Evolutionary conservation across 2,113 vertebrate genomes (phyloP).

Genomic region (Mustelus asterias): DNA sequence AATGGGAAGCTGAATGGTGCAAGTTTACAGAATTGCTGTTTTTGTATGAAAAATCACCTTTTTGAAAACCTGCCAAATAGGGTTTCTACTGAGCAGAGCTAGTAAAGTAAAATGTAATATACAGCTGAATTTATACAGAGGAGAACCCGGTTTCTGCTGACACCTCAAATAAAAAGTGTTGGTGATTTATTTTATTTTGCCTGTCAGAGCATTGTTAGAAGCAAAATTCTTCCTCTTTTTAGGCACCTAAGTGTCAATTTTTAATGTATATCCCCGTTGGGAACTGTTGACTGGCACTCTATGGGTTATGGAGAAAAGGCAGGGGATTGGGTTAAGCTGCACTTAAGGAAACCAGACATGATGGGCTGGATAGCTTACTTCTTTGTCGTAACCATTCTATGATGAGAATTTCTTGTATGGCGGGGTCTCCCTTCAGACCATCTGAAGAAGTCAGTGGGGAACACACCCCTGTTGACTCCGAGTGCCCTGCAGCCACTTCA

Average conservation of each 20-base stretch:
- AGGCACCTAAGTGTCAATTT: not conserved
- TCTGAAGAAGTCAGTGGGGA: too few relatives aligned
- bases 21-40: not conserved
- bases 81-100: conserved; percentile 45
- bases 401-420: not conserved
- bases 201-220: not conserved
- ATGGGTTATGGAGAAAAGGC: not conserved
- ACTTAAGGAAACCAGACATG: not conserved
- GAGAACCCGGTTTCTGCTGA: not conserved
- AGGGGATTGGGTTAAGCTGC: not conserved
- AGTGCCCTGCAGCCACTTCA: too few relatives aligned
- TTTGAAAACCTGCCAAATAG: conserved; percentile 32
- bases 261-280: not conserved
- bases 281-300: not conserved
- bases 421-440: too few relatives aligned
- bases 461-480: too few relatives aligned
- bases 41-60: not conserved
- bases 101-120: conserved; percentile 42
- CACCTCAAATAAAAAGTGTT: not conserved
- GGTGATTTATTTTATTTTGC: not conserved
- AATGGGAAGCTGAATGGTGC: not conserved
- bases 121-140: conserved; percentile 5
- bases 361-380: not conserved
- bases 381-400: not conserved
- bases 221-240: not conserved